These are phyloP conservation scores for Brachylomia viminalis DNA, from an alignment of 2,888 invertebrate species.

Conservation along the genomic window DNA sequence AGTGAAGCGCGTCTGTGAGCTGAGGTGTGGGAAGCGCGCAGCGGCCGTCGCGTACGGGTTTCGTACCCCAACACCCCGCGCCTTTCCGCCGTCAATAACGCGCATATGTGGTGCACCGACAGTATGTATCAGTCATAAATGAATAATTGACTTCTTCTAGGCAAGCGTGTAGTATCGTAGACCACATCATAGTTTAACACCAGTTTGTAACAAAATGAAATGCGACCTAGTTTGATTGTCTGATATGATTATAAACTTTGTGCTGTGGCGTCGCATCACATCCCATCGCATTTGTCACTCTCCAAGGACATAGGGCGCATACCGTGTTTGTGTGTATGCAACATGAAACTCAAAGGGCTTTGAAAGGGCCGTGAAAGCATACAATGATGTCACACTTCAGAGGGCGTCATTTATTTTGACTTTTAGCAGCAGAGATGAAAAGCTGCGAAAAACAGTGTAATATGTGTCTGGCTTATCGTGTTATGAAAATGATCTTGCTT, in stretches of 20 bases:
- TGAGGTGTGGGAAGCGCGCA: no score
- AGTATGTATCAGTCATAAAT: background rate
- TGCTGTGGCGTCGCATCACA: background rate
- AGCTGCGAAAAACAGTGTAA: background rate
- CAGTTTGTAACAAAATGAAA: background rate
- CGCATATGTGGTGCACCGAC: no score
- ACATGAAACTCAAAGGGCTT: constrained; percentile 45
- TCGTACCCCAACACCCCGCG: no score
- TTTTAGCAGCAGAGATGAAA: constrained; percentile 18
- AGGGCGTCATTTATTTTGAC: constrained; percentile 23
- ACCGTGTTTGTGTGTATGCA: constrained; percentile 3
- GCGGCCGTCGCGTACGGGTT: no score
- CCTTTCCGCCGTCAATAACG: no score
- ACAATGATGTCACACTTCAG: constrained; percentile 48
- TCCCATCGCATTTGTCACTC: background rate
- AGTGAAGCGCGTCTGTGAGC: no score
- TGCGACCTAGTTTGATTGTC: no score
- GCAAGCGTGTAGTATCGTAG: background rate
- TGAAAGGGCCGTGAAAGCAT: constrained; percentile 11
- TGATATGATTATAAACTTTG: background rate
- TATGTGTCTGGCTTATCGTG: background rate
- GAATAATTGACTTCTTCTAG: background rate
- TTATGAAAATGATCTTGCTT: background rate
- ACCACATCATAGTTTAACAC: no score
- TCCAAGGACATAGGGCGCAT: background rate